These are phyloP conservation scores for Coregonus sp. DNA, from an alignment of 2,797 vertebrate species.

Conservation along the genomic window DNA sequence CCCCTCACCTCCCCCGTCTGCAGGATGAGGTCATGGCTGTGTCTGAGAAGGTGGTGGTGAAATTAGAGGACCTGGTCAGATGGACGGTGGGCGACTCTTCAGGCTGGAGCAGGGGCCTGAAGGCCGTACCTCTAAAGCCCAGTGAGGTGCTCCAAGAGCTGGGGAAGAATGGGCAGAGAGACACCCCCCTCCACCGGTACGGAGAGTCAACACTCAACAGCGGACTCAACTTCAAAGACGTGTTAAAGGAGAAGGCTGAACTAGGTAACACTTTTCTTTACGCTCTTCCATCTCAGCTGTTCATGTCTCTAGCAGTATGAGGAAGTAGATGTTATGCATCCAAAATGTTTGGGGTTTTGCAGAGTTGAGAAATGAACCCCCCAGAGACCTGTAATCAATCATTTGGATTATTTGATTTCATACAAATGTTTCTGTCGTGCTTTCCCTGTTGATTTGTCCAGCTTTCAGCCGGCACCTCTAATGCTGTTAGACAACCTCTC, in stretches of 20 bases:
- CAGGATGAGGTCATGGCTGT: conserved; percentile 90
- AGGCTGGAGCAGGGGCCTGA: conserved; percentile 83
- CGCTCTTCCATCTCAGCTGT: neutral
- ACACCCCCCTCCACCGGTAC: conserved; percentile 78
- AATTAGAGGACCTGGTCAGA: conserved; percentile 86
- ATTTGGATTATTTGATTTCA: too few species aligned
- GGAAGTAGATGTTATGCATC: too few species aligned
- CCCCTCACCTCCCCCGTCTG: conserved; percentile 32
- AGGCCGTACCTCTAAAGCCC: conserved; percentile 72
- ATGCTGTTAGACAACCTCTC: too few species aligned
- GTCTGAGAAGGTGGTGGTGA: conserved; percentile 89
- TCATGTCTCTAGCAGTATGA: neutral
- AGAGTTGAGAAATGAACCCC: too few species aligned
- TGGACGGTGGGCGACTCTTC: conserved; percentile 85
- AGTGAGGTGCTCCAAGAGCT: conserved; percentile 63
- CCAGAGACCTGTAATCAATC: too few species aligned
- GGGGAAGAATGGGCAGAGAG: conserved; percentile 81
- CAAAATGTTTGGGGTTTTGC: too few species aligned
- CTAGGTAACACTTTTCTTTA: conserved; percentile 76
- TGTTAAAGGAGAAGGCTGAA: conserved; percentile 87
- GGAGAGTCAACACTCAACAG: conserved; percentile 84
- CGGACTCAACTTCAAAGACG: conserved; percentile 89
- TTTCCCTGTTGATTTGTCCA: too few species aligned
- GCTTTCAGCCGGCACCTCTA: too few species aligned
- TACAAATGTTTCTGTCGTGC: too few species aligned